Evolutionary conservation across 53 echinoderm and acorn worm species (phyloP), one percentile per base, ranked within the genome.

Genomic region (Echinarachnius parma): DNA sequence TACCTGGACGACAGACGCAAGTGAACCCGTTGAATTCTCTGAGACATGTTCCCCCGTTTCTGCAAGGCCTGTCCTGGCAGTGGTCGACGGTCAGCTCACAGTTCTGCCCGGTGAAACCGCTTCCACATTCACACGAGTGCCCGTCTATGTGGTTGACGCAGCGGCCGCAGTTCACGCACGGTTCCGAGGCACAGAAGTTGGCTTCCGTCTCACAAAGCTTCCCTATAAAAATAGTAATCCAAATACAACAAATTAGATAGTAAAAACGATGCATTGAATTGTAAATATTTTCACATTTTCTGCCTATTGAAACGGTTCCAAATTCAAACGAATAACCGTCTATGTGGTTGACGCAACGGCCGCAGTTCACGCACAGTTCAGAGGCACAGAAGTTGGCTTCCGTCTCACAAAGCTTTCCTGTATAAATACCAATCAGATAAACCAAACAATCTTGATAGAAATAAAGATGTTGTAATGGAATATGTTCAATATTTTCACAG

Each of bases 161-260:
- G 24, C 66, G 77, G 9, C 87, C 92, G 32, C 92, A 92, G 66
- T 92, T 92, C 20, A 69, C 60, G 53, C 92, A 92, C 5, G 92
- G 92, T 11, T 67, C 55, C 31, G 84, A 87, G 14, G 59, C 46
- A 77, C 92, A 92, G 16, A 76, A 60, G 31, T 88, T 64, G 3
- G 77, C 77, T 42, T 65, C 68, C 25, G 49, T 60, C 56, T 87
- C 92, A 27, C 87, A 88, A 26, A 69, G 44, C 22, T 45, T 27
- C 9, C 83, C 83, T 72, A 16, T 15, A 56, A 36, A 71, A 4
- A 67, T 14, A 50, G 27, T 13, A 32, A 62, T 0, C 34, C 14
- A 7, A 60, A 5, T 50, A 9, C n/a, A 13, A 49, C 21, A 49
- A 2, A 21, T 49, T 49, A 23, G 23, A 49, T 20, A 5, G 28